Percentiles rank a stretch among this genome's conserved stretches.
phyloP scores from a whole-genome alignment of 2,113 vertebrate genomes.

The Pseudorhombus dupliciocellatus region DNA sequence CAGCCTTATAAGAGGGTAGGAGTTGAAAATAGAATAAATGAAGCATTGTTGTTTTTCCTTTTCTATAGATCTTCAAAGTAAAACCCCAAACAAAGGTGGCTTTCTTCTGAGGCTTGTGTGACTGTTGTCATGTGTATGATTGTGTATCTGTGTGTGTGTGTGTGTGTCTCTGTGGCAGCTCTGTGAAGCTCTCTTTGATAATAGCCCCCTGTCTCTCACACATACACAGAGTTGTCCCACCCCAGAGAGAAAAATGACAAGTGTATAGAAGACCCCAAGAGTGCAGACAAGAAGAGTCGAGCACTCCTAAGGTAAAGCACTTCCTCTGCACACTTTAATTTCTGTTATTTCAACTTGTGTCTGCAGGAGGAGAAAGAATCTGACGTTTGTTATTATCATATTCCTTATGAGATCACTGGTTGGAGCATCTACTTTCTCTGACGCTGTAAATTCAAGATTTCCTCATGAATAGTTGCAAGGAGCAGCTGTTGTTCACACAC shows the following conservation, averaged over 20 bases:
- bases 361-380: not conserved
- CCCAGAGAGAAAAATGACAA: constrained; percentile 90
- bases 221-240: constrained; percentile 85
- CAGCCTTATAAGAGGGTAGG: constrained; percentile 68
- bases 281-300: constrained; percentile 90
- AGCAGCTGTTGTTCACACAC: constrained; percentile 13
- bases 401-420: not conserved
- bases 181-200: constrained; percentile 71
- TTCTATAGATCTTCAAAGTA: constrained; percentile 85
- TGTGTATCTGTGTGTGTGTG: constrained; percentile 39
- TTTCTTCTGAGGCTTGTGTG: constrained; percentile 79
- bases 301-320: constrained; percentile 87
- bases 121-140: constrained; percentile 57
- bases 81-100: constrained; percentile 83
- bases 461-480: not conserved
- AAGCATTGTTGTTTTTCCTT: constrained; percentile 81
- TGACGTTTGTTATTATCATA: constrained; percentile 4
- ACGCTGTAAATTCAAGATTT: not conserved
- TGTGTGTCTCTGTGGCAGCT: constrained; percentile 52
- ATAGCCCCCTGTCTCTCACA: constrained; percentile 67
- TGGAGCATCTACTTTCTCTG: not conserved
- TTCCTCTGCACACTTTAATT: not conserved
- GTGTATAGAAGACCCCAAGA: constrained; percentile 88
- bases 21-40: constrained; percentile 84
- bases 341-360: constrained; percentile 9